Evolutionary conservation across 2,113 vertebrate species (phyloP), one percentile per base, ranked within the genome.

Genomic region (human): DNA sequence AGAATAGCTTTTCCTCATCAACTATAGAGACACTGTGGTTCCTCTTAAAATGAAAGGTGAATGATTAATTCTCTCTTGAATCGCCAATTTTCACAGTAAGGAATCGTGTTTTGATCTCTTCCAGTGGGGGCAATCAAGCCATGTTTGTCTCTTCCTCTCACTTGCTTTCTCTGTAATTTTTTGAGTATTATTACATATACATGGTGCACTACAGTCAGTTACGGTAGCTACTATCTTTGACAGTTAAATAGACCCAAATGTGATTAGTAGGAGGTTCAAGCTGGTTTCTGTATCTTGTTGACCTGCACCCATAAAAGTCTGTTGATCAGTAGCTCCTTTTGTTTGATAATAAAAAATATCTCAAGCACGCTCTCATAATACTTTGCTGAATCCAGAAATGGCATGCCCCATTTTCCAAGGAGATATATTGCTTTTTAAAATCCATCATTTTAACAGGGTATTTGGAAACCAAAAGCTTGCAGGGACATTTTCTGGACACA

Each of bases 201-300:
- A 13, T 8, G 4, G 0, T 16, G 52, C 8, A 14, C 17, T 27
- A 1, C n/a, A 40, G 14, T 10, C 8, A 35, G 2, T 45, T 35
- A 76, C 8, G 25, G 30, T 35, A 40, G 30, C 38, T 83, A 12
- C 40, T 61, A 17, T 16, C 57, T 52, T 52, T 70, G 45, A 27
- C 10, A 23, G 38, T 38, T 32, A 55, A 50, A 38, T 72, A 38
- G 32, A 22, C 18, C 4, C 64, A 2, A 17, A 11, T 11, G 45
- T 50, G 43, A 16, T 32, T 3, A 79, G 30, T 35, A 3, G 23
- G 23, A 30, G 35, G 59, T 18, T 66, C 52, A 25, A 25, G 52
- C 73, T 30, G 32, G 32, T 17, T 79, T n/a, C 70, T 45, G 10
- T 25, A 6, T 64, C 40, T 48, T 12, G 6, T 32, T 43, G 20